Base-by-base conservation (phyloP, 2,797 vertebrate species). In the Hipposideros larvatus region DNA sequence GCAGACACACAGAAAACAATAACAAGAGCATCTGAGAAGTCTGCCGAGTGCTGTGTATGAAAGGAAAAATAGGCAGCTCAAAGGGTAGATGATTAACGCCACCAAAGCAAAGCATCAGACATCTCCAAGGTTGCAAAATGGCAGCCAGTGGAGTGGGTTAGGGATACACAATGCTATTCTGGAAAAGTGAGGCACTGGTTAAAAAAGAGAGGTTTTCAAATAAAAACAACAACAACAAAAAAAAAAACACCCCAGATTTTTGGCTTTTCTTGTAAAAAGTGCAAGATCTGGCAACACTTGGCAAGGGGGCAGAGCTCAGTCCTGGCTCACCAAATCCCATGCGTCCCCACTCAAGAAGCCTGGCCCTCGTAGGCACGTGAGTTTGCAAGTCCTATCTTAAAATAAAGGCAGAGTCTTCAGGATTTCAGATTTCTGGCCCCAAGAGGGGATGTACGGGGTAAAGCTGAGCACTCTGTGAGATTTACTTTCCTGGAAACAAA, bases 401-500 rank as follows among this genome's bases (percentile, higher is more conserved):
- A 21, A 28, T 7, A 74, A 82, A 78, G 34, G 41, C 57, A 53
- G 74, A n/a, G 21, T 21, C 21, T 34, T 55, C 51, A 71, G 48
- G n/a, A 84, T 63, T 66, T 85, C 22, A 57, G 55, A 77, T 26
- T 87, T 85, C 26, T 11, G 7, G 21, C 5, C 53, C 19, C 55
- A 18, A 68, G 26, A 71, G 14, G 51, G 37, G 22, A 41, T 43
- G n/a, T 9, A 24, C 68, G 41, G 3, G 51, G 46, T 37, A 74
- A 83, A 24, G 66, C 55, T 22, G 37, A 79, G 11, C 5, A 22
- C 21, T 61, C 46, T 34, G 68, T 66, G 55, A 57, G 63, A 79
- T 61, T 37, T 53, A 26, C 89, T 82, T 89, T 91, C 65, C 89
- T 82, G 89, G 86, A 96, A 96, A 77, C 22, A 53, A 82, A 75